Evolutionary conservation across 2,888 invertebrate genomes (phyloP).

Genomic region (Malthinus flaveolus): DNA sequence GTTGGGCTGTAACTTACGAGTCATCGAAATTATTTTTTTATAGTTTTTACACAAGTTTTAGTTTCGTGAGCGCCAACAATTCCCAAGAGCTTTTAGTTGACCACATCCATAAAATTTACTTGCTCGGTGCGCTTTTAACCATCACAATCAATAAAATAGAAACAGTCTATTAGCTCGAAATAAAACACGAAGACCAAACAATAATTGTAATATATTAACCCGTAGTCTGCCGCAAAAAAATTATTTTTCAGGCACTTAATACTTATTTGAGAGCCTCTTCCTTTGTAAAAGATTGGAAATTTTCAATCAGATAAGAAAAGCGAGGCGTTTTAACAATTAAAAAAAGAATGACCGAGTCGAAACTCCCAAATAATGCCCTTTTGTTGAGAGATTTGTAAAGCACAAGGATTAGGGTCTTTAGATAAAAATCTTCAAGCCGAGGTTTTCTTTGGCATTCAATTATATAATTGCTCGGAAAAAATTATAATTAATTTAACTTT

Average conservation of each 20-base stretch:
- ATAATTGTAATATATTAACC: no score
- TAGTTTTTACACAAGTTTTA: neutral
- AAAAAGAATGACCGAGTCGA: neutral
- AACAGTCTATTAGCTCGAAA: neutral
- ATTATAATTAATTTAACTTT: no score
- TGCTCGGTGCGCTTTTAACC: neutral
- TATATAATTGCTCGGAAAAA: no score
- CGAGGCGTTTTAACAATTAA: neutral
- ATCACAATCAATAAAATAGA: neutral
- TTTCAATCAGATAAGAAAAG: neutral
- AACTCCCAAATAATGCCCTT: neutral
- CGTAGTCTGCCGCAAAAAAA: no score
- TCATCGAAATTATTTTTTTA: neutral
- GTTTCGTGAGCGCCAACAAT: neutral
- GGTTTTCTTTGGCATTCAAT: no score
- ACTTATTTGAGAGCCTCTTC: no score
- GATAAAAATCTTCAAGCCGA: no score
- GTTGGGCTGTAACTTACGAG: no score
- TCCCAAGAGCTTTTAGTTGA: slow-evolving; percentile 5
- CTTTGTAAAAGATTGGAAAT: neutral
- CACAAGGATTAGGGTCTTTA: no score
- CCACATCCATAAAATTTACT: slow-evolving; percentile 7
- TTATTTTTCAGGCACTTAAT: no score
- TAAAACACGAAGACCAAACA: neutral
- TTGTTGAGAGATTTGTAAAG: neutral